phyloP scores from a whole-genome alignment of 2,888 invertebrate species.

The Smittia aterrima region DNA sequence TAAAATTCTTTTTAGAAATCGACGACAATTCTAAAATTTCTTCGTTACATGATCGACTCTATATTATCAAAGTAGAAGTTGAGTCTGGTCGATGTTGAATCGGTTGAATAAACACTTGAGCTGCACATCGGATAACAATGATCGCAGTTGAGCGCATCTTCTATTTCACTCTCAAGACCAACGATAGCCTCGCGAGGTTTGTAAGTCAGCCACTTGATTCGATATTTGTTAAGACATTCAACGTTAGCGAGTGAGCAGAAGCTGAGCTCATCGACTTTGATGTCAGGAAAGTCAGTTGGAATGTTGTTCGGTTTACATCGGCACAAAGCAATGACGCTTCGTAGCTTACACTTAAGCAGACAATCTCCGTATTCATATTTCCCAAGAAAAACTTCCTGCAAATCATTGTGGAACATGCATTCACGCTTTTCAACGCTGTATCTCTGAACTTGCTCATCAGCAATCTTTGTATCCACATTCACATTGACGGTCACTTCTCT shows the following conservation, averaged over 20 bases:
- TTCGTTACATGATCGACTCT: slow-evolving; percentile 9
- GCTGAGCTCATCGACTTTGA: slow-evolving; percentile 4
- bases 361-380: slow-evolving; percentile 60
- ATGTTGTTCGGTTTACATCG: slow-evolving; percentile 58
- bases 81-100: slow-evolving; percentile 43
- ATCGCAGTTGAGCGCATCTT: slow-evolving; percentile 55
- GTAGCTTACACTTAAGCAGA: slow-evolving; percentile 56
- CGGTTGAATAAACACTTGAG: slow-evolving; percentile 55
- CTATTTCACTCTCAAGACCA: slow-evolving; percentile 53
- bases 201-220: slow-evolving; percentile 44
- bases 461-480: slow-evolving; percentile 37
- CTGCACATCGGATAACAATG: slow-evolving; percentile 58
- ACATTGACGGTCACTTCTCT: slow-evolving; percentile 47
- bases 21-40: not conserved
- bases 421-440: slow-evolving; percentile 50
- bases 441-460: slow-evolving; percentile 39
- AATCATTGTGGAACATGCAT: slow-evolving; percentile 56
- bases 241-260: slow-evolving; percentile 51
- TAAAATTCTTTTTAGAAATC: not conserved
- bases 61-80: slow-evolving; percentile 13
- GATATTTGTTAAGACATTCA: slow-evolving; percentile 49
- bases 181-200: slow-evolving; percentile 43
- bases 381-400: slow-evolving; percentile 47
- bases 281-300: slow-evolving; percentile 48
- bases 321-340: slow-evolving; percentile 55